These are phyloP conservation scores for Salvelinus alpinus DNA, from an alignment of 2,113 vertebrate genomes.

Conservation along the genomic window DNA sequence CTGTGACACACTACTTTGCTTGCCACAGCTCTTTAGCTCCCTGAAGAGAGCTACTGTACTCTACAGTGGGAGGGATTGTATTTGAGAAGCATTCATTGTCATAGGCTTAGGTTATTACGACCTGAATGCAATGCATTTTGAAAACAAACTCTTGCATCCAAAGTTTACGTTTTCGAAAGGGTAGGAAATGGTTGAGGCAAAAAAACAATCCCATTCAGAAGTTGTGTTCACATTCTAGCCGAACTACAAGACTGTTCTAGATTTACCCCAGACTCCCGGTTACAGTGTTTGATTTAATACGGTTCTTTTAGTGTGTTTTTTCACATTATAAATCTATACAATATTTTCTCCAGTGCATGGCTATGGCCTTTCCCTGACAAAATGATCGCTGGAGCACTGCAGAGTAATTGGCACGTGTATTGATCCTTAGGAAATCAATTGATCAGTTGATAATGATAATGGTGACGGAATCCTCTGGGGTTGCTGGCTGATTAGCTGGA, in stretches of 20 bases:
- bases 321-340: neutral
- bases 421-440: conserved; percentile 28
- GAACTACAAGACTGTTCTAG: too few species aligned
- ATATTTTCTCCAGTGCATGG: neutral
- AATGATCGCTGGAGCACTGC: neutral
- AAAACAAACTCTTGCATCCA: too few species aligned
- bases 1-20: neutral
- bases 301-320: neutral
- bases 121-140: too few species aligned
- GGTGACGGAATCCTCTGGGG: neutral
- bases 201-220: too few species aligned
- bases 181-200: too few species aligned
- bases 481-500: conserved; percentile 9
- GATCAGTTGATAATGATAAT: conserved; percentile 26
- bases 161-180: too few species aligned
- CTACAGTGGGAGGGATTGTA: neutral
- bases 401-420: conserved; percentile 14
- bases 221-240: too few species aligned
- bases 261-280: too few species aligned
- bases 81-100: neutral
- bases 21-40: neutral
- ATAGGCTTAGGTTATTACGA: too few species aligned
- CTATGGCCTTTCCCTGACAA: neutral
- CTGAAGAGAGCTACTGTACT: neutral
- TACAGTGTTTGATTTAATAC: neutral